phyloP scores from a whole-genome alignment of 2,797 vertebrate species.

The Sebastes wilsoni region DNA sequence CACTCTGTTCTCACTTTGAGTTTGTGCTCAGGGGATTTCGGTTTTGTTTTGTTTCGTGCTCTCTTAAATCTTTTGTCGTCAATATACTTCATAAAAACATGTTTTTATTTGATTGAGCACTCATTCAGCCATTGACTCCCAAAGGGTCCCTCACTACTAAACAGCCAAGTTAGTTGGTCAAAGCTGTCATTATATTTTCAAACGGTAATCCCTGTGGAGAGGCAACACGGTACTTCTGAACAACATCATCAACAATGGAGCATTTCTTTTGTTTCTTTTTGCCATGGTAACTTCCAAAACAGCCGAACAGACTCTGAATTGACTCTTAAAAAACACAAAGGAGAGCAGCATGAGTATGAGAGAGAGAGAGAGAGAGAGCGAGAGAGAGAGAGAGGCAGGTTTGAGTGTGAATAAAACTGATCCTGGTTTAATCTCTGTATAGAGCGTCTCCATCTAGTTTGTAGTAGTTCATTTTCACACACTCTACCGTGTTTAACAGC shows the following conservation, averaged over 20 bases:
- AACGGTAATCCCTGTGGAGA: not conserved
- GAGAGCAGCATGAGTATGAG: slow-evolving; percentile 37
- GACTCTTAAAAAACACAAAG: slow-evolving; percentile 6
- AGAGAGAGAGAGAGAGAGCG: not conserved
- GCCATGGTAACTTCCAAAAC: slow-evolving; percentile 26
- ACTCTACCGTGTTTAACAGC: not conserved
- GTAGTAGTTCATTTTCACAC: not conserved
- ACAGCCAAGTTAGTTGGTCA: slow-evolving; percentile 1
- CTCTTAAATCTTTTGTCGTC: not conserved
- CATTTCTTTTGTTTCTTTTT: not conserved
- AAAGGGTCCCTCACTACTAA: not conserved
- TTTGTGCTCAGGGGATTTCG: not conserved
- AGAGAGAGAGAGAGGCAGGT: not conserved
- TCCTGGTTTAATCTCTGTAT: not conserved
- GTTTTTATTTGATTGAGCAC: slow-evolving; percentile 2
- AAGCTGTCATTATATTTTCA: slow-evolving; percentile 1
- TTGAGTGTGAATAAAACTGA: not conserved
- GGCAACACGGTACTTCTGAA: slow-evolving; percentile 1
- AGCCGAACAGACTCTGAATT: slow-evolving; percentile 7
- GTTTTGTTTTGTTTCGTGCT: not conserved
- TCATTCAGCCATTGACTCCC: slow-evolving; percentile 7
- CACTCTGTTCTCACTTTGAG: not conserved
- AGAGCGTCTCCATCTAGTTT: not conserved
- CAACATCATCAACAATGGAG: not conserved
- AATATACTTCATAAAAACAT: not conserved